Base-by-base conservation (phyloP, 2,888 invertebrate genomes). In the Himalopsyche anomala region DNA sequence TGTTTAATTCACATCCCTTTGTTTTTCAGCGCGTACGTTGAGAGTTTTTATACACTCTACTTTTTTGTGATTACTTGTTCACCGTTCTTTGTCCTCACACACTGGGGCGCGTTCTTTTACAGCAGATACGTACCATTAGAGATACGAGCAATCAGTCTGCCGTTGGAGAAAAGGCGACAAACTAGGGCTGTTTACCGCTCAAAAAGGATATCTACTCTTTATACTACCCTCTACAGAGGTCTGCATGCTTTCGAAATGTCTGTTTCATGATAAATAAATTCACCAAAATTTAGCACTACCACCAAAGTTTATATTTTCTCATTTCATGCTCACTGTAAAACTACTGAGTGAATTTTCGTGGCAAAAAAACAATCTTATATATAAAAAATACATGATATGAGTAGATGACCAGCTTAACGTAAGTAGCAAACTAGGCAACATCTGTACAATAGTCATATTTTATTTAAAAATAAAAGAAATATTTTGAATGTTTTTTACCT, bases 101-200 rank as follows among this genome's bases (percentile, higher is more conserved):
- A 51, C 82, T 40, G 55, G 15, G 36, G 38, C 55, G 82, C 56
- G 38, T 74, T 54, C 82, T 55, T 82, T 55, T 40, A 36, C 74
- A 36, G 74, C 28, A 74, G 74, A 36, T 74, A 74, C 62, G 62
- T 62, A 62, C 74, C 83, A 83, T 83, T 83, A 83, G 83, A 83
- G 83, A 83, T 83, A 69, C 62, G 83, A 74, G 83, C 83, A 83
- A 83, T 83, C 83, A 83, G 69, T 45, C 69, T 69, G 12, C 55
- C 40, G 40, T 56, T 36, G 36, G 40, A 40, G 55, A 55, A 82
- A 82, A 55, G 36, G 55, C 82, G 82, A 81, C 81, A 81, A 54
- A 81, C 74, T 74, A 74, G 74, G 74, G 74, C 38, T 74, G 74
- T 74, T 74, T 74, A 74, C 28, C 9, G 74, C 74, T 74, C 74